Base-by-base conservation (phyloP, 1,140 invertebrate species). In the Grapholita molesta region DNA sequence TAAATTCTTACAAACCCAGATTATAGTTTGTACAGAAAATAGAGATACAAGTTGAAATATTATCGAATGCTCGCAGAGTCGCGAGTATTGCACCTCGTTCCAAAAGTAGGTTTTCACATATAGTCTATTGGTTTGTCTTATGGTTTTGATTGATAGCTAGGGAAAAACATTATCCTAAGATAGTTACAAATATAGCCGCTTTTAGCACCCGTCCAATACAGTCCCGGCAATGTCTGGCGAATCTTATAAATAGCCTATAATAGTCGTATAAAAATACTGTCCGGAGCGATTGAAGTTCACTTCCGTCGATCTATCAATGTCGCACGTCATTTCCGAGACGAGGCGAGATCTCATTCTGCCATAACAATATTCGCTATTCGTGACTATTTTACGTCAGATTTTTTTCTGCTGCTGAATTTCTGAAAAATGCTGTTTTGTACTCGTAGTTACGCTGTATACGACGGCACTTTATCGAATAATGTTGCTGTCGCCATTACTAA, bases 291-390 rank as follows among this genome's bases (percentile, higher is more conserved):
- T 72, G 61, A 73, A 76, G 70, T 74, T 74, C 72, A 77, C 74
- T 81, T 73, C 75, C 72, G 66, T 66, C 73, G 68, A 81, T 79
- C 48, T 68, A 74, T 81, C 77, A 75, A 72, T 66, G 73, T 73
- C 72, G 53, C 67, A 57, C 69, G 71, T 67, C 68, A 72, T 64
- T 68, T 72, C 71, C 71, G 67, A 68, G 55, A 68, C 35, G n/a
- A 25, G n/a, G 1, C n/a, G 25, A 28, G 55, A 61, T 61, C 25
- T 61, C 25, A 61, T 61, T 61, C 25, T 25, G 55, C 55, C 25
- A 61, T 61, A 30, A 61, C 28, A 61, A 52, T 53, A 53, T 61
- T 61, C 55, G 55, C 55, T 61, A 61, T 57, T 55, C 5, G 6
- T 28, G 25, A 28, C 25, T 3, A 28, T 48, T 21, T 48, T 48